phyloP scores from a whole-genome alignment of 2,113 vertebrate species.

The cattle (Bos taurus) region ARS-UCD2.0 NC_037331.1:69636001-69636500 shows the following conservation, averaged over 20 bases:
- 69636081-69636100: background rate
- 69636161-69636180: background rate
- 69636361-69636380: background rate
- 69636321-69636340: background rate
- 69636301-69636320: background rate
- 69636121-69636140: background rate
- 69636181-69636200: background rate
- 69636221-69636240: background rate
- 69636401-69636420: background rate
- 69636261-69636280: background rate
- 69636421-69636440: background rate
- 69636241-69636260: background rate
- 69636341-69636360: background rate
- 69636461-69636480: background rate
- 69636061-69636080: background rate
- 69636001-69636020: background rate
- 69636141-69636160: background rate
- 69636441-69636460: background rate
- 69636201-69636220: background rate
- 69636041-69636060: background rate
- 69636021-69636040: background rate
- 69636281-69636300: background rate
- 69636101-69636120: background rate
- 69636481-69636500: background rate
- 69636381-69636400: background rate